Base-by-base conservation (phyloP, 2,797 vertebrate species). In the Hephaestus fuliginosus region DNA sequence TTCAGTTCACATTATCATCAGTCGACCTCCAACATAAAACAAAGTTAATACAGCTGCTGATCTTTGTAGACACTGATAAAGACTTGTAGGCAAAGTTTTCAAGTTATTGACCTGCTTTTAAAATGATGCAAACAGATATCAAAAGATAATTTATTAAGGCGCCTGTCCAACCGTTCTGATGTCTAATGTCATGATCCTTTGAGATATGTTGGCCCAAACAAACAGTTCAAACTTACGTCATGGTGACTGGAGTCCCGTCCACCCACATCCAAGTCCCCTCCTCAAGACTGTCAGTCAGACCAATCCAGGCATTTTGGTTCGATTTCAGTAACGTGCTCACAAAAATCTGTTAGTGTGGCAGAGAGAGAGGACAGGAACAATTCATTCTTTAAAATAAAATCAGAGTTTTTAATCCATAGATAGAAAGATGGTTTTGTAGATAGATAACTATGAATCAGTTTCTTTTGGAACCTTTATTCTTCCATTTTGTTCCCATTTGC, bases 221-320 rank as follows among this genome's bases (percentile, higher is more conserved):
- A 12, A 10, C 12, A 53, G 14, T 18, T 11, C 3, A 55, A 68
- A 86, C 91, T 80, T 66, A 90, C 89, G 1, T 0, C 14, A 13
- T 65, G 14, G 58, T 89, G 75, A 75, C 0, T 0, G 53, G 60
- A 1, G 77, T 84, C 66, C 84, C 79, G 8, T 91, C 36, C 36
- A 39, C 36, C 36, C 36, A 39, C 36, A 39, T 39, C 36, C 36
- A 39, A 7, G 36, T 39, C 36, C 36, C 36, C 36, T 39, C 36
- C 5, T 39, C 8, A 8, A 7, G 6, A 12, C 7, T 33, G 82
- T 92, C 92, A 4, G 39, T 86, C 46, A 93, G 66, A 49, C 91
- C 90, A 2, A 87, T 88, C 90, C 91, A 91, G 48, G 62, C 65
- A 4, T 89, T 76, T 2, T 20, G 3, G 1, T 1, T 1, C 1